Percentiles rank a stretch among this genome's conserved stretches.
phyloP scores from a whole-genome alignment of 2,797 vertebrate genomes.

The Amblyraja radiata region DNA sequence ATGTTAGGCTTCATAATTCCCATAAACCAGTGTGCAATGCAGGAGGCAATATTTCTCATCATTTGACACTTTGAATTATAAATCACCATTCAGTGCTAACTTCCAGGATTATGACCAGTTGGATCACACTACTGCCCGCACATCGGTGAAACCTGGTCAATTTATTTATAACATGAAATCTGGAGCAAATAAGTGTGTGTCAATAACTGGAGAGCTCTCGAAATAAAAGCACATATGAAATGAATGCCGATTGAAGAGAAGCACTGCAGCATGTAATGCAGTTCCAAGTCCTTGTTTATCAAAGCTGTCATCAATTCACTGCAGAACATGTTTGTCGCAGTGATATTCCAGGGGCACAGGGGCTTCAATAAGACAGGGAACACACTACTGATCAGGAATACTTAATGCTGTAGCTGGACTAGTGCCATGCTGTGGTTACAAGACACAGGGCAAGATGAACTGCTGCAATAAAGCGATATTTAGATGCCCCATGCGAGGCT shows the following conservation, averaged over 20 bases:
- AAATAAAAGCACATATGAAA: neutral
- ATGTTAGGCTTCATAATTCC: neutral
- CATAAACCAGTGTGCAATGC: neutral
- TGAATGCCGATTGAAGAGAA: slow-evolving; percentile 28
- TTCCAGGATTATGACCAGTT: neutral
- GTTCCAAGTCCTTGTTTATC: slow-evolving; percentile 26
- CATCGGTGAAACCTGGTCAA: neutral
- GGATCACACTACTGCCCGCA: too few relatives aligned
- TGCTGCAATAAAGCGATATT: too few relatives aligned
- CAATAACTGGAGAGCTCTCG: neutral
- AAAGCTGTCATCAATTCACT: slow-evolving; percentile 34
- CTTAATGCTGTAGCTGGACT: too few relatives aligned
- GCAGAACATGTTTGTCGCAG: too few relatives aligned
- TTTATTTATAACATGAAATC: neutral
- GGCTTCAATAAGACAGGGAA: too few relatives aligned
- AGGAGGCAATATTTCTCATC: neutral
- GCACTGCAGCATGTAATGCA: slow-evolving; percentile 37
- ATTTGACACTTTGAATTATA: neutral
- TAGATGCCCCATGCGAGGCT: too few relatives aligned
- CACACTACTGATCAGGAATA: too few relatives aligned
- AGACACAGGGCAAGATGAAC: too few relatives aligned
- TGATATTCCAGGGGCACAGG: too few relatives aligned
- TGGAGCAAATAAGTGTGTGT: neutral
- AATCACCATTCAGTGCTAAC: too few relatives aligned
- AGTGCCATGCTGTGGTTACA: too few relatives aligned